phyloP scores from a whole-genome alignment of 1,140 invertebrate genomes.

The Holcopasites calliopsidis region DNA sequence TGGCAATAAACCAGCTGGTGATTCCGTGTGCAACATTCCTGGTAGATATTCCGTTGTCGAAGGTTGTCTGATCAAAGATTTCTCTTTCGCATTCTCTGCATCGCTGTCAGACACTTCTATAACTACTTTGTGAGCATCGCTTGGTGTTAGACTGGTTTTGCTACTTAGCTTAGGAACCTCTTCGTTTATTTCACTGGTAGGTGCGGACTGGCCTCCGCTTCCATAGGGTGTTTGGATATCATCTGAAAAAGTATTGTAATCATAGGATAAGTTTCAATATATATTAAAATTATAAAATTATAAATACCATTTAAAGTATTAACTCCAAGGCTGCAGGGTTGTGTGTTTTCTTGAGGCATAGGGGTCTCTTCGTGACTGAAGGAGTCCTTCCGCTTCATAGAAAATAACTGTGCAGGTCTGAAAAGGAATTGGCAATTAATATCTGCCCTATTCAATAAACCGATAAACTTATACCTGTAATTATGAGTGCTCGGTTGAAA shows the following conservation, averaged over 20 bases:
- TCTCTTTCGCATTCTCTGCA: slow-evolving; percentile 79
- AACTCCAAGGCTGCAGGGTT: slow-evolving; percentile 76
- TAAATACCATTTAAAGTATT: slow-evolving; percentile 71
- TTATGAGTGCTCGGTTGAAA: slow-evolving; percentile 87
- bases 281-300: no score
- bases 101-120: slow-evolving; percentile 77
- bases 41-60: slow-evolving; percentile 95
- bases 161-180: slow-evolving; percentile 67
- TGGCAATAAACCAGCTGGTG: slow-evolving; percentile 89
- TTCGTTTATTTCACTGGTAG: slow-evolving; percentile 68
- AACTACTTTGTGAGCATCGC: slow-evolving; percentile 77
- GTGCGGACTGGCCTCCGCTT: slow-evolving; percentile 71
- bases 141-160: slow-evolving; percentile 74
- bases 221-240: slow-evolving; percentile 72
- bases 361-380: slow-evolving; percentile 68
- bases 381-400: slow-evolving; percentile 73
- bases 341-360: slow-evolving; percentile 73
- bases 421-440: not conserved
- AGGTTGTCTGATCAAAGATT: slow-evolving; percentile 84
- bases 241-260: slow-evolving; percentile 54
- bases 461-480: slow-evolving; percentile 72
- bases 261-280: no score
- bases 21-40: slow-evolving; percentile 92
- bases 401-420: slow-evolving; percentile 80
- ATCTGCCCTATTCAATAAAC: not conserved